Percentiles rank a stretch among this genome's conserved stretches.
Conservation (phyloP, 1,140 invertebrate species). For the Aphis craccivora region DNA sequence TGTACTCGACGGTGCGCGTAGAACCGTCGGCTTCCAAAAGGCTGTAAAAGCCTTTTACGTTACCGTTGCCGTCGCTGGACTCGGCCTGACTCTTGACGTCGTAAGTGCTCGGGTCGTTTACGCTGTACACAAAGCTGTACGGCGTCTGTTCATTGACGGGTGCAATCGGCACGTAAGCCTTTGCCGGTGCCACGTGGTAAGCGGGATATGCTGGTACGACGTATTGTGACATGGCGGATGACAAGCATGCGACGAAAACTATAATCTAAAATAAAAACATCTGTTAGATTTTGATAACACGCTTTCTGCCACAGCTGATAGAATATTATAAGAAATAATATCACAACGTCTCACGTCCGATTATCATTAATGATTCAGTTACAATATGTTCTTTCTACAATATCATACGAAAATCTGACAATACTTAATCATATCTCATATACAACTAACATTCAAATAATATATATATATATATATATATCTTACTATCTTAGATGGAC, state of each 20-base stretch:
- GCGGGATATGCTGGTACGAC: constrained; percentile 33
- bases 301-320: not conserved
- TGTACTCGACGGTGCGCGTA: constrained; percentile 69
- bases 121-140: constrained; percentile 61
- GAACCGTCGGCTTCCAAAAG: constrained; percentile 68
- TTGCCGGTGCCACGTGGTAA: not conserved
- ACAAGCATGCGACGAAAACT: constrained; percentile 64
- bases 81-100: constrained; percentile 63
- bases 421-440: not conserved
- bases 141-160: constrained; percentile 59
- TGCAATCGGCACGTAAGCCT: not conserved
- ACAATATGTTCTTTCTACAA: not conserved
- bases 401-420: not conserved
- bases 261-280: constrained; percentile 64
- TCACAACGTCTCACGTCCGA: not conserved
- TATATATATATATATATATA: no score
- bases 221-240: constrained; percentile 64
- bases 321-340: not conserved
- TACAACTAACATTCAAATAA: not conserved
- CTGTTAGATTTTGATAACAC: not conserved
- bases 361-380: not conserved
- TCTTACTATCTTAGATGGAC: no score
- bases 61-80: constrained; percentile 62
- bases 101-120: constrained; percentile 62
- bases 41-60: constrained; percentile 62